Evolutionary conservation across 35 echinoderm and acorn worm genomes (phyloP), one percentile per base, ranked within the genome.

Genomic region (Amphiura filiformis): DNA sequence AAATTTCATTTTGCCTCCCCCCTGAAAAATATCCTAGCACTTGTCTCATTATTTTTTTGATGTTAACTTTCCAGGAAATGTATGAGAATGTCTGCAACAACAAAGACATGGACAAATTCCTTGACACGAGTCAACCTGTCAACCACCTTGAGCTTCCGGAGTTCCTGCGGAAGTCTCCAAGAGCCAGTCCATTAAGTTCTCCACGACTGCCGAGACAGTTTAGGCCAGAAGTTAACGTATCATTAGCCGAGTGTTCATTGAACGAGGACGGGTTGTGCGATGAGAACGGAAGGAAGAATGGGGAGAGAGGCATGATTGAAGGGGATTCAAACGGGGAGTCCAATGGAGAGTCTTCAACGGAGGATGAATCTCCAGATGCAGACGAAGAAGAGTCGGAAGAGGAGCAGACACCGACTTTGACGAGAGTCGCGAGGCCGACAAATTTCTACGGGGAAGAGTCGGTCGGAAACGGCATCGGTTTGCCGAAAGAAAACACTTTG

Each of bases 161-260:
- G 35, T 61, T 61, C 83, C 83, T n/a, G 32, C 64, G 56, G 56
- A 65, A 56, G 34, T 85, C 83, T 82, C 80, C 80, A 35, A 14
- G 33, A 17, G 18, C 56, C 26, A 85, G 83, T 36, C 83, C 83
- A 17, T 56, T 85, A 0, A 85, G 65, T 37, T 85, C 83, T 1
- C 83, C 83, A 20, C 64, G 35, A 40, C 23, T 85, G 32, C 31
- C 44, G 11, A 4, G 17, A 34, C 26, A 37, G 22, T 61, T 13
- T 28, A 23, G 40, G 7, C 81, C 64, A 17, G 17, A 47, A 47
- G 41, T 47, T 4, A 47, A 17, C 41, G 17, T 47, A 47, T 47
- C 41, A 4, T 47, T 47, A 47, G 41, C 4, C 5, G 41, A 47
- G 41, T n/a, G n/a, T n/a, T n/a, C n/a, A n/a, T n/a, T n/a, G n/a